Base-by-base conservation (phyloP, 2,113 vertebrate species). In the Elachura formosa region DNA sequence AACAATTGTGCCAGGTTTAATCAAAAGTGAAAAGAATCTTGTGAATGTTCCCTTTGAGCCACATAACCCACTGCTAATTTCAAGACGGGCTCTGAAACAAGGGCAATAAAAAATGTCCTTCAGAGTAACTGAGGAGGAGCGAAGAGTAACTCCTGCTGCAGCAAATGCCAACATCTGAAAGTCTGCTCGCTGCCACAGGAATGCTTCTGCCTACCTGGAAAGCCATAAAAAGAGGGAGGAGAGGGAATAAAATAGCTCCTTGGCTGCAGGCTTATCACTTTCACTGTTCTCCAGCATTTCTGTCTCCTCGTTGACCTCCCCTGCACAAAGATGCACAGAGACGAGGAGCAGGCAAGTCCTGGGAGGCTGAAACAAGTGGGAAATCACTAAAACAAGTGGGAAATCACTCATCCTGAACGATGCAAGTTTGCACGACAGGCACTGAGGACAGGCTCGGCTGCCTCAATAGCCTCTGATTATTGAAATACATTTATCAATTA, bases 1-100 rank as follows among this genome's bases (percentile, higher is more conserved):
- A 97, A 97, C 94, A 96, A 90, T 96, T 96, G 97, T 97, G 76
- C 94, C 95, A 97, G 87, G 94, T 97, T 98, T 97, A 97, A 97
- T 96, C 96, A 97, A 96, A 98, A 97, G 89, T 96, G 94, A 97
- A 96, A 96, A 96, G 86, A 85, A 97, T 95, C 94, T 80, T 58
- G 89, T 40, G 73, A 97, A 98, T 96, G 95, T 97, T 97, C 94
- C 95, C 96, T 97, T 92, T 86, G 96, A 96, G 97, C 88, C 89
- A 97, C 96, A 97, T 97, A 97, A 98, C 94, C 90, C 83, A 72
- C 68, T 66, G 56, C 84, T 97, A 97, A 97, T 97, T 97, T 97
- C 95, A 96, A 94, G 94, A 86, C 82, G 25, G 92, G 92, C 96
- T 94, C 78, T 48, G 90, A 78, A 97, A 96, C 34, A 49, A 95